Base-by-base conservation (phyloP, 2,113 vertebrate species). In the Corydoras maculifer region DNA sequence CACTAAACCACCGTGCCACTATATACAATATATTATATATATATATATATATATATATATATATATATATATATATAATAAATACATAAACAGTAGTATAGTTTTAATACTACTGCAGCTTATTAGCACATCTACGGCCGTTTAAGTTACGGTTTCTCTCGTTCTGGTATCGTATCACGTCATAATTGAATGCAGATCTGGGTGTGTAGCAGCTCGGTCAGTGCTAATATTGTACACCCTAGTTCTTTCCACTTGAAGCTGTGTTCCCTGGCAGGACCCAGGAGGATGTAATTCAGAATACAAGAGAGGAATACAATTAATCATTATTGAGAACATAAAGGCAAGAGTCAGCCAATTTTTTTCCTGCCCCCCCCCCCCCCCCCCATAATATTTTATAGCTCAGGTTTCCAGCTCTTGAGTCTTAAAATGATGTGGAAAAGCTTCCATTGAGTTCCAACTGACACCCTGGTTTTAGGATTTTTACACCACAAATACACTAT, bases 151-250 rank as follows among this genome's bases (percentile, higher is more conserved):
- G 35, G 35, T 43, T 43, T 8, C 35, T 4, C 35, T 8, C 35
- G 7, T 43, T 43, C 35, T 43, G 35, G 35, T 43, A 43, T 43
- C 35, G 7, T 43, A 43, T 43, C 35, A 43, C 35, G 2, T 25
- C 61, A 67, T 66, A 58, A 60, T 60, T 74, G 14, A 67, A 62
- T 62, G 58, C 69, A 69, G 64, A 62, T 68, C 25, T 64, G 51
- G 60, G 51, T 75, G 15, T 68, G 62, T 69, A 51, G 68, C 69
- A 60, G 51, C 63, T 77, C 58, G 43, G 53, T 81, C 82, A 85
- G 74, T 79, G 67, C 75, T 77, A 77, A 82, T 78, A 85, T 83
- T 83, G 79, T 75, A 74, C 83, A 70, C 64, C 61, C 30, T 58
- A 78, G 75, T 80, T 75, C 57, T 73, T 70, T 79, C 75, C 82